These are phyloP conservation scores for Callionymus lyra DNA, from an alignment of 2,113 vertebrate genomes.

Conservation along the genomic window DNA sequence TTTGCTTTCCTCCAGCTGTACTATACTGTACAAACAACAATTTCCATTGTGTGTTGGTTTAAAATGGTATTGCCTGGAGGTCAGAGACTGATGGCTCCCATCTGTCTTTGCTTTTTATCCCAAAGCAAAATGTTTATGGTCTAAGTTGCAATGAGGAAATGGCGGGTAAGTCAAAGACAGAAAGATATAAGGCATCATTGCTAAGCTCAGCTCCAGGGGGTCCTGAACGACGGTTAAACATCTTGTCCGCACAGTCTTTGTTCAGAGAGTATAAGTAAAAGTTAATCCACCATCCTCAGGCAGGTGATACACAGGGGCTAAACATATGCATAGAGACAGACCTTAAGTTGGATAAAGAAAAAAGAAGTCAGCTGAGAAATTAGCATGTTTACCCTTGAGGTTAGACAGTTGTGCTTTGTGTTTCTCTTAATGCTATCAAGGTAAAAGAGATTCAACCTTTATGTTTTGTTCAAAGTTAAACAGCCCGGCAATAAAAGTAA, in stretches of 20 bases:
- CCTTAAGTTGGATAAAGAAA: slow-evolving; percentile 63
- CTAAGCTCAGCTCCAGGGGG: slow-evolving; percentile 52
- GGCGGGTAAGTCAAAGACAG: slow-evolving; percentile 32
- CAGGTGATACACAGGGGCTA: slow-evolving; percentile 68
- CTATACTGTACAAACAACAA: slow-evolving; percentile 22
- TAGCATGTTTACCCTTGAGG: slow-evolving; percentile 51
- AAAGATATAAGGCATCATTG: slow-evolving; percentile 32
- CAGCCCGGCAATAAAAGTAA: too few species aligned
- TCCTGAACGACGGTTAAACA: slow-evolving; percentile 60
- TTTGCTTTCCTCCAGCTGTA: slow-evolving; percentile 15
- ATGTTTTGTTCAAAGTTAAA: slow-evolving; percentile 32
- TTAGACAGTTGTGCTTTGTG: slow-evolving; percentile 46
- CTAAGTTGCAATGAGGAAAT: slow-evolving; percentile 35
- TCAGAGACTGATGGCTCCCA: slow-evolving; percentile 46
- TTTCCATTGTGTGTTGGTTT: slow-evolving; percentile 25
- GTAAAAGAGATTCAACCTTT: slow-evolving; percentile 49
- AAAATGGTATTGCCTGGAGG: slow-evolving; percentile 45
- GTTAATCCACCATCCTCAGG: slow-evolving; percentile 64
- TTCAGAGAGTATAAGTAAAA: slow-evolving; percentile 37
- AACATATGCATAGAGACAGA: slow-evolving; percentile 63
- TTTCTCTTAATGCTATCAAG: slow-evolving; percentile 62
- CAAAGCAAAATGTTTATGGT: slow-evolving; percentile 40
- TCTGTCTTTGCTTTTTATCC: slow-evolving; percentile 50
- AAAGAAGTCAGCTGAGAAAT: slow-evolving; percentile 55
- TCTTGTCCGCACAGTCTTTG: slow-evolving; percentile 43